Percentiles rank a stretch among this genome's conserved stretches.
These are phyloP conservation scores for Andricus curvator DNA, from an alignment of 2,888 invertebrate species.

Conservation along the genomic window DNA sequence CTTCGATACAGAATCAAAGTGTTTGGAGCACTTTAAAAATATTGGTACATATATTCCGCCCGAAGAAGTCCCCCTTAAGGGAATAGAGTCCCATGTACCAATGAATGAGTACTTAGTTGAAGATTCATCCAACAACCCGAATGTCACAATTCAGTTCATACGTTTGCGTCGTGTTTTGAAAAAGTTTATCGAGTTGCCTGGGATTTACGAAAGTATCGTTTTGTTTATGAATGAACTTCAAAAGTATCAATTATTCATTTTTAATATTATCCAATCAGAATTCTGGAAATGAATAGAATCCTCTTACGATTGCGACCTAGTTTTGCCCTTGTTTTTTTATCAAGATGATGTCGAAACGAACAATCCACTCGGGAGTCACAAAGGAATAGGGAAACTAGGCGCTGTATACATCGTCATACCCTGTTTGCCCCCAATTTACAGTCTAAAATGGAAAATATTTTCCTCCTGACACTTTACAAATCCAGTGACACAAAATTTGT, in stretches of 20 bases:
- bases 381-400: constrained; percentile 45
- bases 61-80: not conserved
- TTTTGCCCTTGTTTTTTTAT: constrained; percentile 49
- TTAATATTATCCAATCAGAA: constrained; percentile 24
- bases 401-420: too few relatives aligned
- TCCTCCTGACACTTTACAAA: constrained; percentile 44
- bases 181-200: constrained; percentile 44
- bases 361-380: constrained; percentile 48
- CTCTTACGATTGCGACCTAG: constrained; percentile 18
- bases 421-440: constrained; percentile 44
- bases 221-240: constrained; percentile 38
- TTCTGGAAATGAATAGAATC: constrained; percentile 31
- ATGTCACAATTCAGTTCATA: constrained; percentile 32
- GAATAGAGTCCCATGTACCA: constrained; percentile 7
- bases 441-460: constrained; percentile 49
- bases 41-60: constrained; percentile 39
- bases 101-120: not conserved
- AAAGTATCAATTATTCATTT: constrained; percentile 5
- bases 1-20: constrained; percentile 10
- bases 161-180: constrained; percentile 37
- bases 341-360: constrained; percentile 52
- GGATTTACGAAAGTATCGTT: constrained; percentile 38
- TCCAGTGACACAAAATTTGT: constrained; percentile 43
- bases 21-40: constrained; percentile 19
- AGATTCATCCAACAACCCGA: not conserved